A percentile compares a stretch with the other conserved stretches of the same genome.
These are phyloP conservation scores for Odontocerum albicorne DNA, from an alignment of 2,888 invertebrate genomes.

Conservation along the genomic window DNA sequence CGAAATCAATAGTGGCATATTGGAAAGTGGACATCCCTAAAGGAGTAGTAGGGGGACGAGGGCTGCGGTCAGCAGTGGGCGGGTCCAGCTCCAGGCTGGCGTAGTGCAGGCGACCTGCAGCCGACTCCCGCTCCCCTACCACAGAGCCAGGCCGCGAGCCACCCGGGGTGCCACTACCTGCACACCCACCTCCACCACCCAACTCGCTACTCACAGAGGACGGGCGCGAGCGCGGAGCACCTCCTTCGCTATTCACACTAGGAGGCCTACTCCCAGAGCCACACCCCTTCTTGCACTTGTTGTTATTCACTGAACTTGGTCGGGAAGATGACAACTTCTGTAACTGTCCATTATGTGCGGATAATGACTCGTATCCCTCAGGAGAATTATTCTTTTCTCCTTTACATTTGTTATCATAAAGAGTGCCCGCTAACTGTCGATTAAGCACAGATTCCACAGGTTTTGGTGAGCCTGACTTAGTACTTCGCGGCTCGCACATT, in stretches of 20 bases:
- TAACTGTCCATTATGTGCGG: slow-evolving; percentile 22
- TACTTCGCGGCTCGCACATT: slow-evolving; percentile 30
- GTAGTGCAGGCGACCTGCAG: slow-evolving; percentile 43
- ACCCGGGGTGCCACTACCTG: slow-evolving; percentile 15
- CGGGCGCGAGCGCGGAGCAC: slow-evolving; percentile 24
- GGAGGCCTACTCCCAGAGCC: slow-evolving; percentile 40
- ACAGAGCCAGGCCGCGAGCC: slow-evolving; percentile 30
- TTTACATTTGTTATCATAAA: slow-evolving; percentile 40
- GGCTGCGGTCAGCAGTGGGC: slow-evolving; percentile 38
- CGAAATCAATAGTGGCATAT: slow-evolving; percentile 83
- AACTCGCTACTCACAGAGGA: slow-evolving; percentile 31
- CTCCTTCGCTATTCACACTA: slow-evolving; percentile 40
- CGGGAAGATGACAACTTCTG: slow-evolving; percentile 41
- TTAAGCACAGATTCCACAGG: slow-evolving; percentile 37
- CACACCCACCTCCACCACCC: too few species aligned
- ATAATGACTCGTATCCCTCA: slow-evolving; percentile 24
- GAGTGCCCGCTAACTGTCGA: slow-evolving; percentile 36
- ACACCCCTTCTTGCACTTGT: slow-evolving; percentile 28
- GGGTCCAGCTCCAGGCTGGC: slow-evolving; percentile 62
- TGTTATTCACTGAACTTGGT: slow-evolving; percentile 45
- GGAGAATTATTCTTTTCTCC: slow-evolving; percentile 14
- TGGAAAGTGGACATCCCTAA: slow-evolving; percentile 54
- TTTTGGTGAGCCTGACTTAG: slow-evolving; percentile 38
- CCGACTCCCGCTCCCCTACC: slow-evolving; percentile 41
- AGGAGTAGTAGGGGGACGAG: slow-evolving; percentile 44